Conservation (phyloP, 2,113 vertebrate genomes). For the Brachyistius frenatus region DNA sequence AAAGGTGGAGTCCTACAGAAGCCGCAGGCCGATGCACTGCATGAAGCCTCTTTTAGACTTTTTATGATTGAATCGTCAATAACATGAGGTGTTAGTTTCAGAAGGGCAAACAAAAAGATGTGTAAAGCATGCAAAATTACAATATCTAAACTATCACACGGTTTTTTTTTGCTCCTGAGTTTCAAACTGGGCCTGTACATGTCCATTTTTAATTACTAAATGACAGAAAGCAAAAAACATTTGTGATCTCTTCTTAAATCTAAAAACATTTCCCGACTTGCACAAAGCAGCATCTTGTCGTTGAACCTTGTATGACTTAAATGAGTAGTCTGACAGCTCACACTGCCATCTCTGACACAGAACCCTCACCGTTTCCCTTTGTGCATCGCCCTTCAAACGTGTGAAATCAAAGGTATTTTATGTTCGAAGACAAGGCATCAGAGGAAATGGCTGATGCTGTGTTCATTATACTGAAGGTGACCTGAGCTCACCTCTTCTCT, state of each 20-base stretch:
- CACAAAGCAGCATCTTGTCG: not conserved
- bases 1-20: constrained; percentile 65
- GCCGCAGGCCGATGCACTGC: constrained; percentile 17
- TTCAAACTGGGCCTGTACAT: not conserved
- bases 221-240: not conserved
- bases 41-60: constrained; percentile 10
- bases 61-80: not conserved
- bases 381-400: constrained; percentile 17
- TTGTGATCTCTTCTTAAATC: not conserved
- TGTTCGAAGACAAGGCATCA: not conserved
- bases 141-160: not conserved
- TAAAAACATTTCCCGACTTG: not conserved
- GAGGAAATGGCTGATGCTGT: not conserved
- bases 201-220: not conserved
- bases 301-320: not conserved
- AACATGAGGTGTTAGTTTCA: not conserved
- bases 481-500: not conserved
- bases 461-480: no score
- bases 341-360: not conserved
- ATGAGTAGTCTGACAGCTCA: not conserved
- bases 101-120: not conserved
- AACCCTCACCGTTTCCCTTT: constrained; percentile 5
- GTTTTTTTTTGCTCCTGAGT: not conserved
- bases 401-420: constrained; percentile 25
- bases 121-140: no score